Base-by-base conservation (phyloP, 2,888 invertebrate species). In the Caenorhabditis becei region DNA sequence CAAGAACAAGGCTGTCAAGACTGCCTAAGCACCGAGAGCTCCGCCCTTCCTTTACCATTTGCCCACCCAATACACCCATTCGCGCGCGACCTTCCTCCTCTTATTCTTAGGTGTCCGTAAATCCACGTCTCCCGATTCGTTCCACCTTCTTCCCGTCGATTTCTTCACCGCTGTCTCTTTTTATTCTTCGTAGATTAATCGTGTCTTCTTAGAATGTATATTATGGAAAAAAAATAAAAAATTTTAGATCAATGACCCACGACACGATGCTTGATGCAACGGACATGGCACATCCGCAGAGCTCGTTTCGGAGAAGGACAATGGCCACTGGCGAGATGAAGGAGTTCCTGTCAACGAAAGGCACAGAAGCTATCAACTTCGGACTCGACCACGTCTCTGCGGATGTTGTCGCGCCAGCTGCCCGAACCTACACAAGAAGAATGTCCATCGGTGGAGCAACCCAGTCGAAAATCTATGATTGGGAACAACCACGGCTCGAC, bases 401-500 rank as follows among this genome's bases (percentile, higher is more conserved):
- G 0, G 62, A 71, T 23, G 26, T n/a, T 1, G 23, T 26, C 11
- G 7, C 54, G 8, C 54, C 72, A 7, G 56, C 56, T 37, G 26
- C 35, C 0, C n/a, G 44, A 1, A 26, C 61, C 11, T 16, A 58
- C 4, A 74, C 80, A 7, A 32, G 80, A 35, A 49, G 80, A 44
- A 63, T 80, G 69, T 80, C 80, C 1, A 75, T 80, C 24, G 74
- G 74, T 28, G 74, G 59, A 24, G 14, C 70, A 18, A 24, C 16
- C 14, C 8, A 44, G 10, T 26, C 26, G 10, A 65, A 44, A 51
- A 67, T 63, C 20, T 74, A 80, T 51, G 87, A 87, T 49, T 85
- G 78, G 69, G 81, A 87, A 67, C 70, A 83, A 24, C 77, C 81
- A 10, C 72, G 85, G 47, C 77, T 87, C 14, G 81, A 83, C 18